Evolutionary conservation across 2,888 invertebrate species (phyloP), one percentile per base, ranked within the genome.

Genomic region (Eledone cirrhosa): DNA sequence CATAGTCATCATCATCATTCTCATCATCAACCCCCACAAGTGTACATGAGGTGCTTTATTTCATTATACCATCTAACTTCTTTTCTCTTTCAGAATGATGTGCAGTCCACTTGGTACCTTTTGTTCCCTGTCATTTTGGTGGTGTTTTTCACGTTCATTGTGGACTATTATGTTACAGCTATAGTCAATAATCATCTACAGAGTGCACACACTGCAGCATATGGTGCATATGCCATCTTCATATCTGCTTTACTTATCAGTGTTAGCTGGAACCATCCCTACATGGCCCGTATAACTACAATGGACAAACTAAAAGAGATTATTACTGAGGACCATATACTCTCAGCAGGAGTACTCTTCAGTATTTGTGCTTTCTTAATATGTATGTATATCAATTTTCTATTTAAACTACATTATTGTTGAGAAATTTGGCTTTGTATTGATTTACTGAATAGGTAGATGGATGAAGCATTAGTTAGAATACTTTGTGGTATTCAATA

Each of bases 131-230:
- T 90, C n/a, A 48, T 88, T 5, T 82, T 91, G n/a, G 89, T 91
- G 19, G 85, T 91, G 41, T 78, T 91, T 16, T 89, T 91, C 80
- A 90, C 92, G 11, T 90, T 91, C 80, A 88, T 92, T 24, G 83
- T 91, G n/a, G 91, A 92, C 87, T 92, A 91, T 84, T 92, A 92
- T 85, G 90, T 91, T 3, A 92, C 92, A 81, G 85, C 88, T 7
- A 87, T 90, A 1, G 89, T 90, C 80, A 78, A 83, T 13, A 90
- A 87, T 78, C 89, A 89, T 81, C 86, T 91, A 29, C 90, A 91
- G 74, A 83, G 86, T 7, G 78, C 84, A 13, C 84, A 84, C 77
- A 85, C 90, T 7, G 91, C 91, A 2, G 86, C 91, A 31, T 89
- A 90, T 85, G 90, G 91, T 29, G 85, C 91, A 0, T 86, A 91